Base-by-base conservation (phyloP, 53 echinoderm and acorn worm genomes). In the Actinopyga echinites region DNA sequence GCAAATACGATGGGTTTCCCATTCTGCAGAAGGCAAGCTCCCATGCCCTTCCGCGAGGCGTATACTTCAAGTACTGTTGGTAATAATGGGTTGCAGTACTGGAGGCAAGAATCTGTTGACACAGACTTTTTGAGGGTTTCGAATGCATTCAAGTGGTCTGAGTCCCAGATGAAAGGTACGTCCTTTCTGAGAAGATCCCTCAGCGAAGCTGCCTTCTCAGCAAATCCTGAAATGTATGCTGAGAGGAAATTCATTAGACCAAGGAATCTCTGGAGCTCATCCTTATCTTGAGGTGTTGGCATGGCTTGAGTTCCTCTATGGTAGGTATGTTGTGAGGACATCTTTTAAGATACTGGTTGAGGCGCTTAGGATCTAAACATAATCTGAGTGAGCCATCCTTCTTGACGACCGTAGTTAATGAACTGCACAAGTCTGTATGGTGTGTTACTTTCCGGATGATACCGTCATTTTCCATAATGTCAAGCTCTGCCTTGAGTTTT, bases 241-340 rank as follows among this genome's bases (percentile, higher is more conserved):
- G 40, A 40, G 40, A 40, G 40, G 7, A 31, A 56, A 6, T 79
- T 79, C 57, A 33, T 79, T 29, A 94, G 12, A 9, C 94, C 94
- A 0, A 94, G 53, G 61, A 80, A 91, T 37, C 89, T 60, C 30
- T 84, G 89, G 13, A n/a, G n/a, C n/a, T n/a, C n/a, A n/a, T n/a
- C n/a, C n/a, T n/a, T n/a, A n/a, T n/a, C n/a, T n/a, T n/a, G n/a
- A n/a, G n/a, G n/a, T n/a, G n/a, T n/a, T n/a, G 19, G 57, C 77
- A 0, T 87, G 90, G 38, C 82, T 90, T 0, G 87, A n/a, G 56
- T 56, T 93, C 90, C 45, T 93, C 88, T 5, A 90, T 32, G 0
- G 86, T 93, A 24, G 90, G 90, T 2, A 69, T 81, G 15, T 90
- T 87, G 83, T 93, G 90, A 33, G 77, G 88, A 54, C 88, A 88